A percentile compares a stretch with the other conserved stretches of the same genome.
Conservation (phyloP, 2,888 invertebrate genomes). For the Agrochola lychnidis region DNA sequence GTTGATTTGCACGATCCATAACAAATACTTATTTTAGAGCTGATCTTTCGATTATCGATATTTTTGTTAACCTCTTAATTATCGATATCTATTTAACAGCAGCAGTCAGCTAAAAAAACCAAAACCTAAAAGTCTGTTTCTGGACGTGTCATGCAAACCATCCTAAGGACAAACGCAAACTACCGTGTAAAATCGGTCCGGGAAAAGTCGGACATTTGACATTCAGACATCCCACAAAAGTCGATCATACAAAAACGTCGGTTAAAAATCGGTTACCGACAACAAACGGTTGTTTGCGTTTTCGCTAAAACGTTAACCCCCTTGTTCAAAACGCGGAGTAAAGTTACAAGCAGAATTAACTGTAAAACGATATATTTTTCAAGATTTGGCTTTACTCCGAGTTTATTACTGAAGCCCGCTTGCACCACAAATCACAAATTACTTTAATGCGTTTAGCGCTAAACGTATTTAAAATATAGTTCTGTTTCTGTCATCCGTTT, state of each 20-base stretch:
- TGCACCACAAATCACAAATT: background rate
- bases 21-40: background rate
- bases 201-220: background rate
- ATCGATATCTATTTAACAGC: background rate
- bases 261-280: background rate
- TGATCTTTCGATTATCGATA: background rate
- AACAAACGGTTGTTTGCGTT: background rate
- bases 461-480: background rate
- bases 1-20: slow-evolving; percentile 9
- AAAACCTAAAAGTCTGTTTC: background rate
- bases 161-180: background rate
- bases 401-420: background rate
- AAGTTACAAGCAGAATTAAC: background rate
- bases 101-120: background rate
- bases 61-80: background rate
- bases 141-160: background rate
- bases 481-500: background rate
- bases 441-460: background rate
- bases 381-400: background rate
- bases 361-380: background rate
- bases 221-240: background rate
- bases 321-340: slow-evolving; percentile 2
- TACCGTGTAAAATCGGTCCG: slow-evolving; percentile 3
- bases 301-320: background rate
- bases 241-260: background rate